These are phyloP conservation scores for Cephus pulcher DNA, from an alignment of 2,888 invertebrate genomes.

Conservation along the genomic window DNA sequence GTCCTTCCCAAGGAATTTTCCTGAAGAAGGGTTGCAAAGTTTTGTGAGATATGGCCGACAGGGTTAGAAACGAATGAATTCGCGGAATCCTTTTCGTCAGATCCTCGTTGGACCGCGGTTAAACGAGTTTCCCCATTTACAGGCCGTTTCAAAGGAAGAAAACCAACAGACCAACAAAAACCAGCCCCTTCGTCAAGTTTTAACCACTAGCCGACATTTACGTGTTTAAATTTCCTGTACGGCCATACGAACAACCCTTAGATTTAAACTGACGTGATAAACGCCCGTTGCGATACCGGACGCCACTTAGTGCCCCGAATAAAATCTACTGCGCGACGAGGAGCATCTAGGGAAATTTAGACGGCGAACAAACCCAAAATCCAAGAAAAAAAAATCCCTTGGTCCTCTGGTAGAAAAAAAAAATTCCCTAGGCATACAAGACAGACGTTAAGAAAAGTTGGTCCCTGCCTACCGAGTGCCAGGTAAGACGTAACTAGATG, in stretches of 20 bases:
- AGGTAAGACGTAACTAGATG: not conserved
- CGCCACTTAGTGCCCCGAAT: not conserved
- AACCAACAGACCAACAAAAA: not conserved
- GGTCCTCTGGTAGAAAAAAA: not conserved
- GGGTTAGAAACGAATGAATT: not conserved
- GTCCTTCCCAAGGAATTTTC: not conserved
- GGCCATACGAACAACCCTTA: not conserved
- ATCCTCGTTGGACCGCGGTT: not conserved
- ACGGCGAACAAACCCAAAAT: not conserved
- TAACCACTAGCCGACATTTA: not conserved
- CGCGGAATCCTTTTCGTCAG: not conserved
- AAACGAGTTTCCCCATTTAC: not conserved
- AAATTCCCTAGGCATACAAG: not conserved
- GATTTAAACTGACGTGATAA: not conserved
- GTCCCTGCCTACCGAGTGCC: not conserved
- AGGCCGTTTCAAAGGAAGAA: not conserved
- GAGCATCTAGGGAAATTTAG: not conserved
- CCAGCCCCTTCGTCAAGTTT: not conserved
- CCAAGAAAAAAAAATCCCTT: not conserved
- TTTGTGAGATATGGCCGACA: not conserved
- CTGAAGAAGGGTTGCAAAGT: not conserved
- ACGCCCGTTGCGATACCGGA: not conserved
- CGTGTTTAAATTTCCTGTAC: not conserved
- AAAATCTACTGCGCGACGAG: not conserved
- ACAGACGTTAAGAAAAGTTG: not conserved